Evolutionary conservation across 2,113 vertebrate genomes (phyloP), one percentile per base, ranked within the genome.

Genomic region (Sardina pilchardus): DNA sequence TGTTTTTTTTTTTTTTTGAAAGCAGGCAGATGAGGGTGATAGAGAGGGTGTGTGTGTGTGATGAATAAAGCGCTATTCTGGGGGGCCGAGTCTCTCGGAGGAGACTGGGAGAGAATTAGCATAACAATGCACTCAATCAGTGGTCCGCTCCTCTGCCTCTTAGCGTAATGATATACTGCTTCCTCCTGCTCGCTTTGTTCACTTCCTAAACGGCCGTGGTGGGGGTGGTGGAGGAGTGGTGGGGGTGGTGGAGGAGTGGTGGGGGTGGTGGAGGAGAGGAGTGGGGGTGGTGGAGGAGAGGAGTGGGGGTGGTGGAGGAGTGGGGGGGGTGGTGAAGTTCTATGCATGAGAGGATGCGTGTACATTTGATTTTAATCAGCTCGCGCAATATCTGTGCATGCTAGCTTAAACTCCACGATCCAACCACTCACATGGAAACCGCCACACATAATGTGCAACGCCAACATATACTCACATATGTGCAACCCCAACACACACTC

Each of bases 101-200:
- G 16, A 71, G 63, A 34, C 39, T 4, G 39, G 26, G 21, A 78
- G 17, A 78, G 6, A 85, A 91, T 91, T 91, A 88, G 90, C 90
- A 91, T 89, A 21, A 89, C 90, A 91, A 91, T 89, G 84, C 84
- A 84, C 80, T 86, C 85, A 89, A 90, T 90, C 86, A 90, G 44
- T 34, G 85, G 83, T 75, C 85, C 85, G 88, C 88, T 90, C 86
- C 85, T 88, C 88, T 83, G 82, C 88, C 82, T 83, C 71, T 43
- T 67, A 59, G 82, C 84, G 85, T 89, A 90, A 90, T 89, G 87
- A 90, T 85, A 88, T 42, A 87, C 80, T 81, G 59, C 36, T 81
- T 83, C 30, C 71, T 78, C 14, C 10, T 16, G 26, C 34, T 17
- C 0, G 71, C 71, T 78, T 34, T 78, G 71, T 78, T 34, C 67